Percentiles rank a stretch among this genome's conserved stretches.
Conservation (phyloP, 2,797 vertebrate species). For the Crocidura indochinensis region DNA sequence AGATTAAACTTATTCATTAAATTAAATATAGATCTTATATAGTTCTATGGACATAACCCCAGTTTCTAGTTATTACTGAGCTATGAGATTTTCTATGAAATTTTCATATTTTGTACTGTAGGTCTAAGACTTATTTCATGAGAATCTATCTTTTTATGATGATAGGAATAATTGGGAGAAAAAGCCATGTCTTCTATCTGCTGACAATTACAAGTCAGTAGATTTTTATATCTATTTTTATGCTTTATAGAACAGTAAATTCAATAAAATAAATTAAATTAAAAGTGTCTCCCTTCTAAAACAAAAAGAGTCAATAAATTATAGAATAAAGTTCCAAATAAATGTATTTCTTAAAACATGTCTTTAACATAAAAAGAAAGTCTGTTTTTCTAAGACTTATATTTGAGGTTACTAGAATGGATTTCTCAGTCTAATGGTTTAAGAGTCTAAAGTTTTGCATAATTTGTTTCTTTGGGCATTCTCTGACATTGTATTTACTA, state of each 20-base stretch:
- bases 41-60: neutral
- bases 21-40: neutral
- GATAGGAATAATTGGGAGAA: neutral
- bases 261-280: conserved; percentile 38
- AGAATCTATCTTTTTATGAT: neutral
- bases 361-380: neutral
- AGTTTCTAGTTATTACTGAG: conserved; percentile 38
- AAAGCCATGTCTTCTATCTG: fast-evolving
- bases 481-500: neutral
- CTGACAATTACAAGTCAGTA: neutral
- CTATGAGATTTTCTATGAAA: neutral
- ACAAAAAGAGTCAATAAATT: neutral
- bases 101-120: neutral
- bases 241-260: neutral
- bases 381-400: neutral
- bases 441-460: neutral
- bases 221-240: neutral
- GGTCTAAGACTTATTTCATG: neutral
- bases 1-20: neutral
- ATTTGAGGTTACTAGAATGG: neutral
- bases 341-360: neutral
- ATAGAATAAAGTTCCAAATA: neutral
- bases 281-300: neutral
- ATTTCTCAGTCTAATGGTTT: neutral
- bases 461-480: neutral